phyloP scores from a whole-genome alignment of 2,797 vertebrate genomes.

The Poeciliopsis infans region DNA sequence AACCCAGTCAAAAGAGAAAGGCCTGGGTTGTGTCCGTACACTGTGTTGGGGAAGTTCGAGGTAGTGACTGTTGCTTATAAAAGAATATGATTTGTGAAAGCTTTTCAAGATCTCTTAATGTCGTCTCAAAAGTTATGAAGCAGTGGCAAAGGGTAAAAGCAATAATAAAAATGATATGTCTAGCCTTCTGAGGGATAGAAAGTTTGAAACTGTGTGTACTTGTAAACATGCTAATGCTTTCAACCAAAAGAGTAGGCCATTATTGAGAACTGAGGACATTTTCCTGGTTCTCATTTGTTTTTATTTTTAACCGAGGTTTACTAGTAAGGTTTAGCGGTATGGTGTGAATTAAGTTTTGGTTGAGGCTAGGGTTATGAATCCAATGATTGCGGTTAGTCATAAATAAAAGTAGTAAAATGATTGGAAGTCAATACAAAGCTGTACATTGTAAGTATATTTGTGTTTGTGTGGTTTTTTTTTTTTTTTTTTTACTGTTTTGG shows the following conservation, averaged over 20 bases:
- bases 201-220: conserved; percentile 39
- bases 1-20: conserved; percentile 67
- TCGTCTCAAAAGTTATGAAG: conserved; percentile 25
- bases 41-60: conserved; percentile 61
- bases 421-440: neutral
- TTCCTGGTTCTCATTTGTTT: too few relatives aligned
- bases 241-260: too few relatives aligned
- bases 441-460: neutral
- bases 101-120: conserved; percentile 47
- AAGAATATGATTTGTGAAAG: conserved; percentile 58
- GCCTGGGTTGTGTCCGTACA: conserved; percentile 69
- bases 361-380: too few relatives aligned
- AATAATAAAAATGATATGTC: conserved; percentile 36
- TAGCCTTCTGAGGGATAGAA: conserved; percentile 26
- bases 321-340: too few relatives aligned
- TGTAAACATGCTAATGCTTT: neutral
- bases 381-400: neutral
- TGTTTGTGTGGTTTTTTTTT: too few relatives aligned
- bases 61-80: conserved; percentile 57
- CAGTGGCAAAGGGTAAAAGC: conserved; percentile 27
- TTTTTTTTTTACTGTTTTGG: neutral
- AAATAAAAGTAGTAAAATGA: neutral
- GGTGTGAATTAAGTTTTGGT: neutral
- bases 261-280: too few relatives aligned
- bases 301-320: too few relatives aligned